Percentiles rank a stretch among this genome's conserved stretches.
phyloP scores from a whole-genome alignment of 2,113 vertebrate species.

The Peromyscus leucopus region DNA sequence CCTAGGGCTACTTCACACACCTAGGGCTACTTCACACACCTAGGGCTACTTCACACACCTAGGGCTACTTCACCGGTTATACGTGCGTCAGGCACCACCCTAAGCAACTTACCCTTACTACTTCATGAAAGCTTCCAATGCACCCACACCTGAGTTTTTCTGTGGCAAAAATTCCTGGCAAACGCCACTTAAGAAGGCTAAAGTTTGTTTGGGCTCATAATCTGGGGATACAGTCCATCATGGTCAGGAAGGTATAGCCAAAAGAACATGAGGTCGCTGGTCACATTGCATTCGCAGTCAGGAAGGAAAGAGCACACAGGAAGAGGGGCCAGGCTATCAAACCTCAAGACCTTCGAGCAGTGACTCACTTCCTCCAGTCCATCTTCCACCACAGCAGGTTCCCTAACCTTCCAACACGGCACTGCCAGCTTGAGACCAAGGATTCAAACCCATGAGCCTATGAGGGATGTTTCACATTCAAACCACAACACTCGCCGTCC shows the following conservation, averaged over 20 bases:
- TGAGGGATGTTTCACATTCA: neutral
- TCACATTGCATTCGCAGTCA: neutral
- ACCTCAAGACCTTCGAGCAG: neutral
- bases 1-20: neutral
- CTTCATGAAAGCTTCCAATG: neutral
- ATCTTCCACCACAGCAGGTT: neutral
- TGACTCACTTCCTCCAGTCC: neutral
- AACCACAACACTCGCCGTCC: neutral
- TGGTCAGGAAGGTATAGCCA: neutral
- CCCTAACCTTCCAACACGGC: neutral
- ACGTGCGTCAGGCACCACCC: neutral
- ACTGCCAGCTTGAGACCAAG: neutral
- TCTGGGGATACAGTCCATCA: no score
- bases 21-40: neutral
- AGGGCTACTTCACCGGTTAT: neutral
- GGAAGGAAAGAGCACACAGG: neutral
- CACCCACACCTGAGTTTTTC: neutral
- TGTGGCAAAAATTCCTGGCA: neutral
- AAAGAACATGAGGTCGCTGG: neutral
- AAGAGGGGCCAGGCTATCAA: neutral
- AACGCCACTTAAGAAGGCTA: neutral
- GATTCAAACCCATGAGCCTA: neutral
- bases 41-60: neutral
- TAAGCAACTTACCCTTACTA: no score
- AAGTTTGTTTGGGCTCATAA: neutral